A percentile compares a stretch with the other conserved stretches of the same genome.
These are phyloP conservation scores for Emydoidea blandingii DNA, from an alignment of 2,797 vertebrate species.

Conservation along the genomic window DNA sequence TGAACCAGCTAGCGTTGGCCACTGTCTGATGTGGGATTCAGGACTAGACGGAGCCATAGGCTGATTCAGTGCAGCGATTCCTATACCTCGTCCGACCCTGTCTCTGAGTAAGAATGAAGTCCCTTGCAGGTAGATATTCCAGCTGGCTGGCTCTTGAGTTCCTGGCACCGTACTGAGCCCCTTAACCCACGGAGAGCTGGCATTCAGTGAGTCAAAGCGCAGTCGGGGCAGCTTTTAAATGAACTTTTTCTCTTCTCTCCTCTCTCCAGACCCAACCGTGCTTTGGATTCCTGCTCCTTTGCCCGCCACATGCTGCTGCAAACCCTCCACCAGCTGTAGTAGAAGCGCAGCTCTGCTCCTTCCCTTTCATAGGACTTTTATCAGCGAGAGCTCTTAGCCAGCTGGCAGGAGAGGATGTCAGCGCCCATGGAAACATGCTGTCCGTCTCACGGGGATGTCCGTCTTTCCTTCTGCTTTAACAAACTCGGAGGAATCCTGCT, in stretches of 20 bases:
- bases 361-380: constrained; percentile 33
- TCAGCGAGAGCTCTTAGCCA: not conserved
- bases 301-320: constrained; percentile 89
- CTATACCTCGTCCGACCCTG: not conserved
- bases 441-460: not conserved
- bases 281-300: constrained; percentile 88
- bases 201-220: not conserved
- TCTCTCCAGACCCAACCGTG: constrained; percentile 85
- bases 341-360: not conserved
- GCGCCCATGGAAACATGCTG: constrained; percentile 9
- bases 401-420: not conserved
- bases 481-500: constrained; percentile 1
- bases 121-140: not conserved
- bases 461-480: not conserved
- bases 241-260: not conserved
- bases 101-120: not conserved
- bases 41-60: not conserved
- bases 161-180: not conserved
- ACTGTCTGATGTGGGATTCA: not conserved
- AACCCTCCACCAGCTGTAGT: constrained; percentile 84
- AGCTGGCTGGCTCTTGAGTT: fast-evolving
- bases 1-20: not conserved
- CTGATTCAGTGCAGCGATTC: not conserved
- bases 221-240: not conserved
- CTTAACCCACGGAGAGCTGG: not conserved